Evolutionary conservation across 1,140 invertebrate species (phyloP).

Genomic region (Sesamia nonagrioides): DNA sequence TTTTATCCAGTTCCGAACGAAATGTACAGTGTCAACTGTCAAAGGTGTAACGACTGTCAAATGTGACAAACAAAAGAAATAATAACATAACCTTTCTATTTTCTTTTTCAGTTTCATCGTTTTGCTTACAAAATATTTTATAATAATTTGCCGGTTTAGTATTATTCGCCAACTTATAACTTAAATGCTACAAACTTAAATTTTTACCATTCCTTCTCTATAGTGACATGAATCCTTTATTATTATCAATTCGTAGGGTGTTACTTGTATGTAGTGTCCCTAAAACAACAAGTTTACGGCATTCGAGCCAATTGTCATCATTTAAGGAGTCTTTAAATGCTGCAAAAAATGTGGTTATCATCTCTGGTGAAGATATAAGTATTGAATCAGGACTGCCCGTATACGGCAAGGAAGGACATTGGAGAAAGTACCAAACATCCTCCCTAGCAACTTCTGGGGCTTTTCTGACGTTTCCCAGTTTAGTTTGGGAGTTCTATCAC

Average conservation of each 20-base stretch:
- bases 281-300: constrained; percentile 52
- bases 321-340: constrained; percentile 75
- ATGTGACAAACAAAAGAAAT: no score
- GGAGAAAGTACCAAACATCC: constrained; percentile 89
- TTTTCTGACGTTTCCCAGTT: constrained; percentile 84
- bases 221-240: background rate
- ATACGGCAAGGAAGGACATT: constrained; percentile 96
- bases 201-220: no score
- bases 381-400: constrained; percentile 99
- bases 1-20: no score
- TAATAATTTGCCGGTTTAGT: no score
- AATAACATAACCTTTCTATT: no score
- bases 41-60: no score
- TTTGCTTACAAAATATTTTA: no score
- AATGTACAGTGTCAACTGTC: no score
- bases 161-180: no score
- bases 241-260: background rate
- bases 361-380: constrained; percentile 98
- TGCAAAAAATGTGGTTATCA: constrained; percentile 94
- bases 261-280: background rate
- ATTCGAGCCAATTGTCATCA: constrained; percentile 79
- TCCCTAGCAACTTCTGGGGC: constrained; percentile 86
- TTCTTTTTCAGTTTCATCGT: no score
- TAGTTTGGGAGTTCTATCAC: constrained; percentile 89
- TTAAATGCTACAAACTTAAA: no score